Evolutionary conservation across 2,888 invertebrate species (phyloP).

Genomic region (Saturnia pavonia): DNA sequence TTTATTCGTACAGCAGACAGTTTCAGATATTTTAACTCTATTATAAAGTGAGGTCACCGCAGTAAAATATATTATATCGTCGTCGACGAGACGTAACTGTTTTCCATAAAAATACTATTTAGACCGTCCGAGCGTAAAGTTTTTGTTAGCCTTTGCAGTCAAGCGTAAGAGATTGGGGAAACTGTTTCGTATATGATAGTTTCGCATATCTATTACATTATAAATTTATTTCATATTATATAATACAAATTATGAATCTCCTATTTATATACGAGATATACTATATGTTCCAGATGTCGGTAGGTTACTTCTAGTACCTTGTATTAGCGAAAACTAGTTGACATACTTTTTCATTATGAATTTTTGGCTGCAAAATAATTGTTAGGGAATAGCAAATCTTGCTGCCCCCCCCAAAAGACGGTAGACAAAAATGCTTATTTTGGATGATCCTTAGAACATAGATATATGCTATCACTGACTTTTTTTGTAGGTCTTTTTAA

Average conservation of each 20-base stretch:
- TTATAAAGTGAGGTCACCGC: slow-evolving; percentile 25
- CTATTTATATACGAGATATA: background rate
- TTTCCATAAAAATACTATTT: slow-evolving; percentile 18
- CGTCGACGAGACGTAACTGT: slow-evolving; percentile 16
- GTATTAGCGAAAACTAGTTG: background rate
- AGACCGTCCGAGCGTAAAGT: slow-evolving; percentile 13
- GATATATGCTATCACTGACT: too few species aligned
- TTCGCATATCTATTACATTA: background rate
- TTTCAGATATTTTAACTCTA: slow-evolving; percentile 29
- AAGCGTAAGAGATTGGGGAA: slow-evolving; percentile 9
- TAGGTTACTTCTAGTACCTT: background rate
- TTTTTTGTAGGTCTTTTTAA: too few species aligned
- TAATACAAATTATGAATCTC: background rate
- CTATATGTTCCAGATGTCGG: background rate
- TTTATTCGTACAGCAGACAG: slow-evolving; percentile 29
- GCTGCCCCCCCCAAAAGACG: too few species aligned
- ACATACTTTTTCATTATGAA: too few species aligned
- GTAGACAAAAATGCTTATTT: too few species aligned
- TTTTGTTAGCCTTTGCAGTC: slow-evolving; percentile 4
- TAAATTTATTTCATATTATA: background rate
- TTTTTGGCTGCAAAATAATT: too few species aligned
- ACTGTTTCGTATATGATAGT: slow-evolving; percentile 3
- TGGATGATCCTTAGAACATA: too few species aligned
- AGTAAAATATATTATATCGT: slow-evolving; percentile 30
- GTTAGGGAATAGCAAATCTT: too few species aligned